A percentile compares a stretch with the other conserved stretches of the same genome.
These are phyloP conservation scores for Leucania comma DNA, from an alignment of 2,888 invertebrate genomes.

Conservation along the genomic window DNA sequence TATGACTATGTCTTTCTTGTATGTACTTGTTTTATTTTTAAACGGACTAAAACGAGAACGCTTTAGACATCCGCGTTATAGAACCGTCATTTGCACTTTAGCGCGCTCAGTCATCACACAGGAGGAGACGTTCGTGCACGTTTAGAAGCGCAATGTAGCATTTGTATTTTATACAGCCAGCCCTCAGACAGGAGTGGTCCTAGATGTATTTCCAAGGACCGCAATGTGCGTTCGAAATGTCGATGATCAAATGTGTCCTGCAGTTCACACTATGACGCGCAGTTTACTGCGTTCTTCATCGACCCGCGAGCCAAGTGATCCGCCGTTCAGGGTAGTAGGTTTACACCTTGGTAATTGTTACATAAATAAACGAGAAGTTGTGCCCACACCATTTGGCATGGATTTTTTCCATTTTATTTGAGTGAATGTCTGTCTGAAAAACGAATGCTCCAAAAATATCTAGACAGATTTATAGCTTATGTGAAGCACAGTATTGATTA, in stretches of 20 bases:
- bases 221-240: constrained; percentile 92
- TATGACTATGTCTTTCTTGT: constrained; percentile 15
- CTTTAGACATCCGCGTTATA: constrained; percentile 13
- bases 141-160: constrained; percentile 58
- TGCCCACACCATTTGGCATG: not conserved
- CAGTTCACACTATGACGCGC: constrained; percentile 86
- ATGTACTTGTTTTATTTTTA: constrained; percentile 44
- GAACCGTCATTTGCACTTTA: constrained; percentile 57
- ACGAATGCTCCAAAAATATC: not conserved
- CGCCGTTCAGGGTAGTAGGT: constrained; percentile 85
- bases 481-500: not conserved
- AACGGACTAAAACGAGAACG: constrained; percentile 50
- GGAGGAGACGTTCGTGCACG: constrained; percentile 5
- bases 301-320: constrained; percentile 91
- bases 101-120: constrained; percentile 2
- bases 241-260: constrained; percentile 91
- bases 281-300: constrained; percentile 91
- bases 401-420: not conserved
- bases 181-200: constrained; percentile 88
- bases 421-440: not conserved
- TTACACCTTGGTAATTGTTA: constrained; percentile 34
- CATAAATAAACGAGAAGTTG: not conserved
- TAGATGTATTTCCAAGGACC: constrained; percentile 84
- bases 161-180: constrained; percentile 72
- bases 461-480: not conserved